A percentile compares a stretch with the other conserved stretches of the same genome.
These are phyloP conservation scores for Thymelicus lineola DNA, from an alignment of 2,888 invertebrate genomes.

Conservation along the genomic window DNA sequence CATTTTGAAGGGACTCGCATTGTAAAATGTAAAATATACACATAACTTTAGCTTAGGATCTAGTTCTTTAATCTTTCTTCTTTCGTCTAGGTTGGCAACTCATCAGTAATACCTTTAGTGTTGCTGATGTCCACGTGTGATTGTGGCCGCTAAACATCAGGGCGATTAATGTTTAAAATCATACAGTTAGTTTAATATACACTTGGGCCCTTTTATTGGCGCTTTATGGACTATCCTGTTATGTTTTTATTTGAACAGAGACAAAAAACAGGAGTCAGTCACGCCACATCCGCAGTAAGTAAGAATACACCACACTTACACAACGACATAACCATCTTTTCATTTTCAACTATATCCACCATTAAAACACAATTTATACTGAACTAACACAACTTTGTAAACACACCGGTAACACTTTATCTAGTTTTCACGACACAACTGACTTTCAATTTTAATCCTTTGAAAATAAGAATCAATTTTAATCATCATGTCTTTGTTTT, in stretches of 20 bases:
- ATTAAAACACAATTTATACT: slow-evolving; percentile 3
- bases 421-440: background rate
- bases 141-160: no score
- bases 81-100: no score
- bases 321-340: slow-evolving; percentile 3
- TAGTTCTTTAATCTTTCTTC: no score
- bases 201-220: no score
- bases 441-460: background rate
- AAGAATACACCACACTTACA: background rate
- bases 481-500: background rate
- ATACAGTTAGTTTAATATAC: no score
- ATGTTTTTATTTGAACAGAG: background rate
- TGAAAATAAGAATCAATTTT: background rate
- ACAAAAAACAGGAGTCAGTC: background rate
- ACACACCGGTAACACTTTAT: slow-evolving; percentile 28
- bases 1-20: no score
- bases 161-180: slow-evolving; percentile 1
- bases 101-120: no score
- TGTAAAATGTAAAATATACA: no score
- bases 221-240: background rate
- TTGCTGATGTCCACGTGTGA: no score
- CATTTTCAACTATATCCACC: slow-evolving; percentile 4
- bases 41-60: no score
- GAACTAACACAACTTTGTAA: background rate
- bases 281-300: background rate